These are phyloP conservation scores for Dicentrarchus labrax DNA, from an alignment of 2,113 vertebrate species.

Conservation along the genomic window DNA sequence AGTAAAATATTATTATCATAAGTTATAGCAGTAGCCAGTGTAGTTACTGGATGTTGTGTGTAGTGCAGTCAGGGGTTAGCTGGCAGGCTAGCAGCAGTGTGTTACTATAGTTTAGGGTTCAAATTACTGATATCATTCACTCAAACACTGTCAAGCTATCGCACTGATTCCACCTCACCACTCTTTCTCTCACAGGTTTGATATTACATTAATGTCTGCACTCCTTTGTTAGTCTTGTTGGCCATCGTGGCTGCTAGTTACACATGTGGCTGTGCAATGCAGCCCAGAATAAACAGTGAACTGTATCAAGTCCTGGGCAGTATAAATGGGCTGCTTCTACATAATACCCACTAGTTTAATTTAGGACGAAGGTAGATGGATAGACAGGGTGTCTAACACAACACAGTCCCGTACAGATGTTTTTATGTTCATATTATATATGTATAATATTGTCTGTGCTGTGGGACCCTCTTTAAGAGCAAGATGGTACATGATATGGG, in stretches of 20 bases:
- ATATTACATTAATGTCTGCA: neutral
- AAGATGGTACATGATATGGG: neutral
- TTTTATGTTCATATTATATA: too few relatives aligned
- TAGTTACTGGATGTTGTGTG: constrained; percentile 1
- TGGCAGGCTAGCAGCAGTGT: neutral
- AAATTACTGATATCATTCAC: neutral
- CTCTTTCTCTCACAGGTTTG: neutral
- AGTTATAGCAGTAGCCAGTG: neutral
- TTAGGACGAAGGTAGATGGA: neutral
- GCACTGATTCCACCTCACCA: neutral
- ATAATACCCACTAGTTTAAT: neutral
- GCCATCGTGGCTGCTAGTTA: neutral
- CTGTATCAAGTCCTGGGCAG: neutral
- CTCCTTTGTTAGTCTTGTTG: neutral
- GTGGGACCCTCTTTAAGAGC: neutral
- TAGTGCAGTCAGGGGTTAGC: neutral
- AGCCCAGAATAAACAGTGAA: neutral
- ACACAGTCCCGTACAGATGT: too few relatives aligned
- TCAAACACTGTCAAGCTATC: neutral
- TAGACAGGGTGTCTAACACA: neutral
- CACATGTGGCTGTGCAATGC: neutral
- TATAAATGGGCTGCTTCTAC: neutral
- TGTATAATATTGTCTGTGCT: neutral
- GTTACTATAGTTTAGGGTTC: neutral
- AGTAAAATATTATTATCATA: neutral